A percentile compares a stretch with the other conserved stretches of the same genome.
Conservation (phyloP, 1,140 invertebrate species). For the Acromyrmex heyeri region DNA sequence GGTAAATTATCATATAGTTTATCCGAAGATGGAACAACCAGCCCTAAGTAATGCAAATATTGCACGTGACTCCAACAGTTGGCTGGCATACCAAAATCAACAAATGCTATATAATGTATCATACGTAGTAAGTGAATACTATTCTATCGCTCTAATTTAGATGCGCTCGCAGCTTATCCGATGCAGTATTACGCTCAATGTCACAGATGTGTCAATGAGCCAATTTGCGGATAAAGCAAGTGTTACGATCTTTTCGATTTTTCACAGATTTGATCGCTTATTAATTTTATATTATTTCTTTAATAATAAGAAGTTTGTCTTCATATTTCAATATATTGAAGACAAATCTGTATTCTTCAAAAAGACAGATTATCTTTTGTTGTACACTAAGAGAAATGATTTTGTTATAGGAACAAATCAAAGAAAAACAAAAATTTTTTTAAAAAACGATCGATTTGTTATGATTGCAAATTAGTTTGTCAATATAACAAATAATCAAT, state of each 20-base stretch:
- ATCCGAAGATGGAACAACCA: too few relatives aligned
- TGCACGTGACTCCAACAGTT: conserved; percentile 19
- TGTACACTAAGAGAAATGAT: too few relatives aligned
- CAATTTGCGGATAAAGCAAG: conserved; percentile 21
- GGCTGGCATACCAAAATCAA: conserved; percentile 4
- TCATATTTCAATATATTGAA: not conserved
- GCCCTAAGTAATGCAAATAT: not conserved
- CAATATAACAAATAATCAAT: too few relatives aligned
- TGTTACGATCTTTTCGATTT: not conserved
- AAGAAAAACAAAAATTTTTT: too few relatives aligned
- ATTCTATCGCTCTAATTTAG: conserved; percentile 22
- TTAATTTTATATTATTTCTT: conserved; percentile 2
- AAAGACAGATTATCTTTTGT: too few relatives aligned
- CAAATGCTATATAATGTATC: not conserved
- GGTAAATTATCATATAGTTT: too few relatives aligned
- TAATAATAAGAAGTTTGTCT: not conserved
- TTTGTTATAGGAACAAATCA: too few relatives aligned
- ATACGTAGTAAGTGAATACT: conserved; percentile 1
- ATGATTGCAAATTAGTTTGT: too few relatives aligned
- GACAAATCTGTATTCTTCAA: too few relatives aligned
- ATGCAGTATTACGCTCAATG: conserved; percentile 54
- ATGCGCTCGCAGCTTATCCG: not conserved
- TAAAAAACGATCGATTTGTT: too few relatives aligned
- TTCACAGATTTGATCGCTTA: not conserved
- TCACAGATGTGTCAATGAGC: conserved; percentile 18